Evolutionary conservation across 1,140 invertebrate species (phyloP).

Genomic region (Euura saliciscinereae): DNA sequence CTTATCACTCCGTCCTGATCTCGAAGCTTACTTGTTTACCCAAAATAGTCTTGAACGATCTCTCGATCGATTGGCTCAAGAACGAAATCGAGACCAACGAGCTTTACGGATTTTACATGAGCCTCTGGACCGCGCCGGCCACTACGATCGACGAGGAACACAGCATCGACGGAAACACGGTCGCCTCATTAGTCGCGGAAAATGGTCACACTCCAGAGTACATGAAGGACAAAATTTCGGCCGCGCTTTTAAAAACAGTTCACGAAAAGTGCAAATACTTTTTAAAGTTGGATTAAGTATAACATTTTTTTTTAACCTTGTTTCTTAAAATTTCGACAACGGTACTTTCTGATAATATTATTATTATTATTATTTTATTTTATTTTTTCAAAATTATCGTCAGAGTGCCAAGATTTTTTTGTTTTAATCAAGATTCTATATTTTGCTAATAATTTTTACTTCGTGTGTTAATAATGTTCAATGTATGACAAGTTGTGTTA

Average conservation of each 20-base stretch:
- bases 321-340: neutral
- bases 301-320: neutral
- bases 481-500: no score
- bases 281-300: neutral
- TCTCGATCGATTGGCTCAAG: neutral
- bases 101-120: neutral
- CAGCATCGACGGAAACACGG: neutral
- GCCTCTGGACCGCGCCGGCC: neutral
- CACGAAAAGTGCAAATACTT: slow-evolving; percentile 4
- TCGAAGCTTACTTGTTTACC: neutral
- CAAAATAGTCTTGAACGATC: neutral
- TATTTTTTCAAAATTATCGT: neutral
- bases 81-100: neutral
- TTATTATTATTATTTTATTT: neutral
- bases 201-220: neutral
- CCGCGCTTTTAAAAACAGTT: neutral
- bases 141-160: neutral
- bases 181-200: neutral
- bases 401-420: neutral
- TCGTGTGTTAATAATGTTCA: no score
- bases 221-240: neutral
- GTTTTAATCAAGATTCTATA: no score
- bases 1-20: slow-evolving; percentile 23
- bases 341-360: neutral
- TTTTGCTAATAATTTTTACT: no score